A percentile compares a stretch with the other conserved stretches of the same genome.
These are phyloP conservation scores for Xenopus petersii DNA, from an alignment of 2,797 vertebrate genomes.

Conservation along the genomic window DNA sequence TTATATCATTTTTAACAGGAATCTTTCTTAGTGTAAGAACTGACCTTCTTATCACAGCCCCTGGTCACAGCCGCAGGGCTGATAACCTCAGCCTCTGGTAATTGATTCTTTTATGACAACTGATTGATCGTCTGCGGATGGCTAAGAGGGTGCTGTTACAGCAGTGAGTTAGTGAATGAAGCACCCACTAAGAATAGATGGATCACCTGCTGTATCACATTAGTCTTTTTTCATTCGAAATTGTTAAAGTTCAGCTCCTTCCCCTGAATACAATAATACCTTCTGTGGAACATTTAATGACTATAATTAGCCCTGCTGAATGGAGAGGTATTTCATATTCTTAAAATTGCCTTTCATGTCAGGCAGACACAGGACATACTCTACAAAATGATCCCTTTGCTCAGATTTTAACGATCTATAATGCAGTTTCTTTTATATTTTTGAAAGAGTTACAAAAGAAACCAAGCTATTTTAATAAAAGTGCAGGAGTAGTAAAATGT, in stretches of 20 bases:
- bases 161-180: not conserved
- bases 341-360: too few species aligned
- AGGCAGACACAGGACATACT: too few species aligned
- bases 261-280: too few species aligned
- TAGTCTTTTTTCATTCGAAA: not conserved
- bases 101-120: conserved; percentile 15
- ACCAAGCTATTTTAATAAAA: too few species aligned
- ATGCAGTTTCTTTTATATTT: too few species aligned
- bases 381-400: too few species aligned
- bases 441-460: too few species aligned
- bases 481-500: too few species aligned
- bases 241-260: too few species aligned
- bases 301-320: not conserved
- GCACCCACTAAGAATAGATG: not conserved
- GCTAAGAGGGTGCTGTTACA: not conserved
- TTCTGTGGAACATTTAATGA: not conserved
- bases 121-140: not conserved
- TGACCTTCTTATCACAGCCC: conserved; percentile 4
- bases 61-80: conserved; percentile 5
- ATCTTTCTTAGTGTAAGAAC: too few species aligned
- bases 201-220: not conserved
- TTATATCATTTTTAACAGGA: too few species aligned
- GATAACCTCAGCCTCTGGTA: conserved; percentile 11
- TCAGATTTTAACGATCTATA: too few species aligned
- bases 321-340: not conserved